Evolutionary conservation across 1,140 invertebrate species (phyloP).

Genomic region (Calliphora vicina): DNA sequence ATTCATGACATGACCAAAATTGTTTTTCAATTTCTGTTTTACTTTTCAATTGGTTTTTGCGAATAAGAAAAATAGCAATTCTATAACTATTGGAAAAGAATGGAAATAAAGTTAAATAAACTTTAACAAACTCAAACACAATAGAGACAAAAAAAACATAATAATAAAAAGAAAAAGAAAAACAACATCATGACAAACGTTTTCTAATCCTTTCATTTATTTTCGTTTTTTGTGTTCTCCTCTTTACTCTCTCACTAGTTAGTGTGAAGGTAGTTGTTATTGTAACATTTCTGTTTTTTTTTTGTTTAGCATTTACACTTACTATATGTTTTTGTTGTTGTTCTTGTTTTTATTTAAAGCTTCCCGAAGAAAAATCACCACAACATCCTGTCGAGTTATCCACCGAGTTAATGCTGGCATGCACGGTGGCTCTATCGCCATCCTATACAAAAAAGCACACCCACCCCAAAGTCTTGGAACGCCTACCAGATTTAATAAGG

Average conservation of each 20-base stretch:
- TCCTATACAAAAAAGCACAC: conserved; percentile 58
- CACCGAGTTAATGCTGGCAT: conserved; percentile 62
- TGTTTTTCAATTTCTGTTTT: not conserved
- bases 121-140: not conserved
- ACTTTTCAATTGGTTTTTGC: not conserved
- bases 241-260: not conserved
- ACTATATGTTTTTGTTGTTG: not conserved
- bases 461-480: conserved; percentile 62
- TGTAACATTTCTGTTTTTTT: not conserved
- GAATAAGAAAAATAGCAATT: not conserved
- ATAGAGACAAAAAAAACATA: not conserved
- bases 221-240: not conserved
- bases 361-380: conserved; percentile 62
- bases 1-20: not conserved
- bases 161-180: not conserved
- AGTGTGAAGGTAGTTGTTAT: no score
- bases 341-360: conserved; percentile 48
- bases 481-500: conserved; percentile 63
- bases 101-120: not conserved
- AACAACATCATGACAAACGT: not conserved
- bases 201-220: not conserved
- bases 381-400: conserved; percentile 62
- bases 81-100: not conserved
- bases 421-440: conserved; percentile 60
- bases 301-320: no score